Percentiles rank a stretch among this genome's conserved stretches.
Conservation (phyloP, 2,888 invertebrate genomes). For the Nemapogon koenigi region DNA sequence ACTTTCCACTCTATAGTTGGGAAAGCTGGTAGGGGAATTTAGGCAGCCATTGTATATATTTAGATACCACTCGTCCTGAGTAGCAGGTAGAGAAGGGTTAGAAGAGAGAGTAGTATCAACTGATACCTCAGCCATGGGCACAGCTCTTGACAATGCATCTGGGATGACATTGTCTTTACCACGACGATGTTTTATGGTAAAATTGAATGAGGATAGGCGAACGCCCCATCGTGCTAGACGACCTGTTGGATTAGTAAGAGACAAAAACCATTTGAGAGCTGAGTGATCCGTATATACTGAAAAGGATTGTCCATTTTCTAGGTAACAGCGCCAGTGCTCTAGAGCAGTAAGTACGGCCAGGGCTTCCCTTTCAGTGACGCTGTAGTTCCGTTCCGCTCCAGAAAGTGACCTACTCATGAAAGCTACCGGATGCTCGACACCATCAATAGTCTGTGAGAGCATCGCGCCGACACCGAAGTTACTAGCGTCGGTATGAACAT, state of each 20-base stretch:
- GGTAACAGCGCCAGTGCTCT: slow-evolving; percentile 22
- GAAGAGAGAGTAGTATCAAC: neutral
- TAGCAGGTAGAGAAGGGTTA: too few relatives aligned
- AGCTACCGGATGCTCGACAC: slow-evolving; percentile 12
- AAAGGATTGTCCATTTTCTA: slow-evolving; percentile 19
- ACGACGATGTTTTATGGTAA: slow-evolving; percentile 11
- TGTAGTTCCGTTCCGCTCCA: slow-evolving; percentile 13
- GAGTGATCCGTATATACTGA: slow-evolving; percentile 19
- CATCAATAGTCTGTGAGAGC: slow-evolving; percentile 7
- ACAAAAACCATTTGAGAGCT: slow-evolving; percentile 18
- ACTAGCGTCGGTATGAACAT: slow-evolving; percentile 10
- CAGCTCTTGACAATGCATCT: slow-evolving; percentile 13
- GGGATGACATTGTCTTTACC: slow-evolving; percentile 12
- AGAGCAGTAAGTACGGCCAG: slow-evolving; percentile 20
- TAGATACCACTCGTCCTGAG: slow-evolving; percentile 15
- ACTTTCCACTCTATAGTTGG: slow-evolving; percentile 9
- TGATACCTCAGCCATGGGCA: slow-evolving; percentile 11
- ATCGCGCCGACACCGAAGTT: slow-evolving; percentile 10
- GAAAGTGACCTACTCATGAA: slow-evolving; percentile 15
- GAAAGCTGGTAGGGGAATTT: slow-evolving; percentile 4
- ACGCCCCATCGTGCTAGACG: slow-evolving; percentile 10
- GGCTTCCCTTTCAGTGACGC: slow-evolving; percentile 21
- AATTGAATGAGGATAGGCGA: slow-evolving; percentile 6
- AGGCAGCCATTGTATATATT: slow-evolving; percentile 9
- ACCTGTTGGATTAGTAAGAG: slow-evolving; percentile 7